A percentile compares a stretch with the other conserved stretches of the same genome.
phyloP scores from a whole-genome alignment of 2,888 invertebrate genomes.

The Mythimna pallens region DNA sequence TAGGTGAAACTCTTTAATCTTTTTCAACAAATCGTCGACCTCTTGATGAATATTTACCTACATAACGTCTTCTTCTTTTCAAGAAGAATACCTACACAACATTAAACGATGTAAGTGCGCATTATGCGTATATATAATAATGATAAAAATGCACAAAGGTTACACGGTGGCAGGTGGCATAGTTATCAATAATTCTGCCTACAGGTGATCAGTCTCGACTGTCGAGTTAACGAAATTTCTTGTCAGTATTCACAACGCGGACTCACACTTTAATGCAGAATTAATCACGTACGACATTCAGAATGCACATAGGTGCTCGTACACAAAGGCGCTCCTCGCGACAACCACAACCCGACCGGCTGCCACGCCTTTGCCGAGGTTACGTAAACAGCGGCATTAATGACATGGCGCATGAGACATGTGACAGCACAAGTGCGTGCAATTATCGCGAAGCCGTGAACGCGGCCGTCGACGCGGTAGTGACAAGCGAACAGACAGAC shows the following conservation, averaged over 20 bases:
- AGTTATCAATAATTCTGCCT: background rate
- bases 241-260: constrained; percentile 5
- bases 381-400: background rate
- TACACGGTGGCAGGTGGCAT: background rate
- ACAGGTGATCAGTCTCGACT: background rate
- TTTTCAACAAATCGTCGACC: no score
- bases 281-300: constrained; percentile 6
- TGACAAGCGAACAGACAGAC: background rate
- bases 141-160: background rate
- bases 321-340: background rate
- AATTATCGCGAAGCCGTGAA: constrained; percentile 6
- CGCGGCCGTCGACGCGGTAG: background rate
- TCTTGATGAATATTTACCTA: no score
- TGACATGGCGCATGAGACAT: background rate
- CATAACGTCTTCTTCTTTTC: no score
- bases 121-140: background rate
- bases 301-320: constrained; percentile 5
- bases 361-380: background rate
- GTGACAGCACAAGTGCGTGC: background rate
- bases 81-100: no score
- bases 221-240: background rate
- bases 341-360: background rate
- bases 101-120: no score
- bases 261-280: background rate
- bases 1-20: background rate